Evolutionary conservation across 2,888 invertebrate species (phyloP).

Genomic region (Caenorhabditis angaria): DNA sequence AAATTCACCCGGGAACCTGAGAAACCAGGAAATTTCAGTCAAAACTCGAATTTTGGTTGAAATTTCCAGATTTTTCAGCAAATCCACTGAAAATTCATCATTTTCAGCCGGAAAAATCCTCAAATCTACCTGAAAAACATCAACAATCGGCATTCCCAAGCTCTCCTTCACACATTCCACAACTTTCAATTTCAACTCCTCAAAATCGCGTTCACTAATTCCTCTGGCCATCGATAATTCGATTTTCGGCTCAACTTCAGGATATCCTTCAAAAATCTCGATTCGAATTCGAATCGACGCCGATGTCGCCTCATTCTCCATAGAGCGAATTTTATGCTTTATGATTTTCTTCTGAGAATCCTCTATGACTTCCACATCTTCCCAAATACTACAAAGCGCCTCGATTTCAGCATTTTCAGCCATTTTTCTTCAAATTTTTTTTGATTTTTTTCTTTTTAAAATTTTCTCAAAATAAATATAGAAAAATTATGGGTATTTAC

Average conservation of each 20-base stretch:
- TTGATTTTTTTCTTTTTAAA: background rate
- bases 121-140: conserved; percentile 30
- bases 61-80: no score
- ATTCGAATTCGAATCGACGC: conserved; percentile 24
- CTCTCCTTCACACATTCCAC: conserved; percentile 10
- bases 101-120: background rate
- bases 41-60: no score
- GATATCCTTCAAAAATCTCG: conserved; percentile 15
- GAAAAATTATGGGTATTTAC: background rate
- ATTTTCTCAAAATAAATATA: conserved; percentile 1
- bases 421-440: conserved; percentile 14
- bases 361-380: conserved; percentile 16
- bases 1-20: no score
- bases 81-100: no score
- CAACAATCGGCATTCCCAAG: conserved; percentile 28
- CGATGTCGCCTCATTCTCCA: conserved; percentile 29
- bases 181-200: conserved; percentile 14
- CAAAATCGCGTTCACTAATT: conserved; percentile 26
- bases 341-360: conserved; percentile 7
- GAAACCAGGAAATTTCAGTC: no score
- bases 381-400: conserved; percentile 30
- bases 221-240: conserved; percentile 34
- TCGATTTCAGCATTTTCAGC: conserved; percentile 29
- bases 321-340: conserved; percentile 22
- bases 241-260: conserved; percentile 7